phyloP scores from a whole-genome alignment of 2,797 vertebrate genomes.

The Xenops minutus region DNA sequence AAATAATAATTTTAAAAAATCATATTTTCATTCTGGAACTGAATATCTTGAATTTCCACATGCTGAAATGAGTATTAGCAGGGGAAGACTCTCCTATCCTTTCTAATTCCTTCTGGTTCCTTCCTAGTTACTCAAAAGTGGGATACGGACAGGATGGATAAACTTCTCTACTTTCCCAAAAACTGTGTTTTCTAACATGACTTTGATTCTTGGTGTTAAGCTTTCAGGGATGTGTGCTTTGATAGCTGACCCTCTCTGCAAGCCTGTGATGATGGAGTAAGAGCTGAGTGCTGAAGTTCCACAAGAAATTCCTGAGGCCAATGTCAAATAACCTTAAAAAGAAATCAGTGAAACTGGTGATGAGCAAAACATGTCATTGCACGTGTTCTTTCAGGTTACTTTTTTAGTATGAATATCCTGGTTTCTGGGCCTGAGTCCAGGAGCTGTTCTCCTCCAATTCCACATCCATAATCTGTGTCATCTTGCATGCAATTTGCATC shows the following conservation, averaged over 20 bases:
- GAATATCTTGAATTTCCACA: not conserved
- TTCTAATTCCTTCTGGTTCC: not conserved
- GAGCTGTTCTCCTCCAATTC: not conserved
- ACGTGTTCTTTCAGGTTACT: not conserved
- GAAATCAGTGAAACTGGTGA: not conserved
- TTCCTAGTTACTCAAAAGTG: not conserved
- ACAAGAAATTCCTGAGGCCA: accelerated
- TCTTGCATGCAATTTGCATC: accelerated
- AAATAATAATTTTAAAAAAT: not conserved
- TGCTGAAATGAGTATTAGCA: not conserved
- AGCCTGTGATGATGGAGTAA: not conserved
- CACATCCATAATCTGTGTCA: not conserved
- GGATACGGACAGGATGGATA: not conserved
- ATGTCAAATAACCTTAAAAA: not conserved
- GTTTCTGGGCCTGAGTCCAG: not conserved
- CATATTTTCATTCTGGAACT: not conserved
- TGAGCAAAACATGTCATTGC: not conserved
- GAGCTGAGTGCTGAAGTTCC: not conserved
- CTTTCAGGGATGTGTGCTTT: slow-evolving; percentile 11
- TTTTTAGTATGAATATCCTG: not conserved
- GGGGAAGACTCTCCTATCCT: not conserved
- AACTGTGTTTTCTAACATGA: not conserved
- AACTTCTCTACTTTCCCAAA: not conserved
- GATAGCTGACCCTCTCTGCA: not conserved
- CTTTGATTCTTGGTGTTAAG: not conserved